Base-by-base conservation (phyloP, 2,888 invertebrate genomes). In the Andricus quercusramuli region DNA sequence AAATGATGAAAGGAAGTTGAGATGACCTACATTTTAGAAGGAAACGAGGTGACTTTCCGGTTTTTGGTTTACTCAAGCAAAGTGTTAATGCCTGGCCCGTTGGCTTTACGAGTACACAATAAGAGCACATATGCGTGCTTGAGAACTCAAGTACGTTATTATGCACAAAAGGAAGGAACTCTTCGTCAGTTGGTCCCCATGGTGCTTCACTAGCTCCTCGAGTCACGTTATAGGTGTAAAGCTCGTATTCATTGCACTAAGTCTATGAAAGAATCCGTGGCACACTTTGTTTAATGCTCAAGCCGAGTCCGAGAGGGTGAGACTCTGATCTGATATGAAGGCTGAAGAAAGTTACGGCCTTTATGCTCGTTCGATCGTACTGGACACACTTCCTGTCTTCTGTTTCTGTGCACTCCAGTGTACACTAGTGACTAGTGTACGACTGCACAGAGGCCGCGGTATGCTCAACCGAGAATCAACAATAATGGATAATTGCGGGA, bases 91-190 rank as follows among this genome's bases (percentile, higher is more conserved):
- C 56, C 32, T 70, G 74, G 51, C 56, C 32, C 51, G 74, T 32
- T 74, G 56, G 51, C 74, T 74, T 74, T 47, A 25, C n/a, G 32
- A 56, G 22, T 25, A 62, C 25, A 62, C 25, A 5, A 37, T 37
- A 37, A 56, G 74, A 51, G 44, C 25, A 70, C 8, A 70, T 74
- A n/a, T n/a, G 74, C 74, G 74, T 74, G 74, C 74, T 74, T 56
- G 74, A 74, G 74, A 74, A 32, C 74, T 56, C 32, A 56, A 74
- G 74, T 74, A 74, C 51, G 74, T 74, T 74, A 74, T 74, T 74
- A 74, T 56, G 56, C 32, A 74, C 74, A 74, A 74, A 74, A 56
- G 56, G 6, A 74, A 56, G 56, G 13, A 56, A 74, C n/a, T 74
- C 56, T 56, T 20, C n/a, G 5, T 25, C 62, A 22, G 22, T 62